A percentile compares a stretch with the other conserved stretches of the same genome.
phyloP scores from a whole-genome alignment of 2,113 vertebrate species.

The Dascyllus trimaculatus region DNA sequence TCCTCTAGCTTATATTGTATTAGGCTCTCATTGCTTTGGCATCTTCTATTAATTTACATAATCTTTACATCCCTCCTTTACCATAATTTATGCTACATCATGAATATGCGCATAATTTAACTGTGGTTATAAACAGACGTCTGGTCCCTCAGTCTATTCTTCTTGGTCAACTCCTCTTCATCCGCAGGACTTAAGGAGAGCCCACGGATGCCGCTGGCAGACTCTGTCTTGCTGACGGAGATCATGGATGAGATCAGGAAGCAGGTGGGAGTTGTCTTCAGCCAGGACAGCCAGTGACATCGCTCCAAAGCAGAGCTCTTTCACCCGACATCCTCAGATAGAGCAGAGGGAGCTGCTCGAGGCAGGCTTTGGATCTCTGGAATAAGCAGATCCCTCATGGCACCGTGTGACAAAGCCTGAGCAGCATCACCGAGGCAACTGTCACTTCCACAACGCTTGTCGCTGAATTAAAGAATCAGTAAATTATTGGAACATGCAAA shows the following conservation, averaged over 20 bases:
- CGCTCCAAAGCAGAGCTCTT: conserved; percentile 21
- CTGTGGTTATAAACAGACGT: rapidly evolving
- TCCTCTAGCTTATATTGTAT: conserved; percentile 20
- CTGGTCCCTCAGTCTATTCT: conserved; percentile 14
- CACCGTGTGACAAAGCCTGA: conserved; percentile 31
- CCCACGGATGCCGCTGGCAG: conserved; percentile 81
- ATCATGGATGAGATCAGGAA: conserved; percentile 85
- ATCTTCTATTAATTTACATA: conserved; percentile 49
- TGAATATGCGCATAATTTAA: conserved; percentile 41
- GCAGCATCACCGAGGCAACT: conserved; percentile 9
- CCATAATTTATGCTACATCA: conserved; percentile 15
- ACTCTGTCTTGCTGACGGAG: conserved; percentile 83
- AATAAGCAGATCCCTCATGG: conserved; percentile 42
- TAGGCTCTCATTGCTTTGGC: conserved; percentile 3
- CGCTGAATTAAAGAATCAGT: conserved; percentile 22
- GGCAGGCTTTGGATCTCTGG: conserved; percentile 30
- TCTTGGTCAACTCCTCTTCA: conserved; percentile 8
- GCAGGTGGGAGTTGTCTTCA: conserved; percentile 81
- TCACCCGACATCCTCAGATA: conserved; percentile 48
- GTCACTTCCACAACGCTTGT: neutral
- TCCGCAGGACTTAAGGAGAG: conserved; percentile 86
- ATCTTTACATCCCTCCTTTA: conserved; percentile 39
- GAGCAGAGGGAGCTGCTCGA: conserved; percentile 21
- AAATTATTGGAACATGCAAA: conserved; percentile 7
- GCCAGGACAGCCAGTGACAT: conserved; percentile 77